Base-by-base conservation (phyloP, 1,140 invertebrate species). In the Drosophila obscura region DNA sequence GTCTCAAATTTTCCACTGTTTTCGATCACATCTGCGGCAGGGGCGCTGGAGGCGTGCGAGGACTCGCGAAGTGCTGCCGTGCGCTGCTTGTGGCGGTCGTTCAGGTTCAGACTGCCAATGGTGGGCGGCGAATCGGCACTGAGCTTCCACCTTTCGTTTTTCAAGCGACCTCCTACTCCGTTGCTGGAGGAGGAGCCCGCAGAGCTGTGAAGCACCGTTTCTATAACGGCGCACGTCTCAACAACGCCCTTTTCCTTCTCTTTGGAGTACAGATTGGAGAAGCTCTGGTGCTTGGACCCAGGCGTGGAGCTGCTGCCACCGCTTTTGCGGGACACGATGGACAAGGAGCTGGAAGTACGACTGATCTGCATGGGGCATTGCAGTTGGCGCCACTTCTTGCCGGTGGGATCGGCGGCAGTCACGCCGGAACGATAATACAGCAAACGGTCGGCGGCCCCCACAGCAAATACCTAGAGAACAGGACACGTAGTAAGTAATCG, bases 361-460 rank as follows among this genome's bases (percentile, higher is more conserved):
- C 96, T 96, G 19, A 96, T 92, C 92, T 96, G 96, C 90, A 96
- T 93, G 31, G 96, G 94, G 15, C 95, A 95, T 87, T 96, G 94
- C 41, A 97, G 93, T 55, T 94, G 92, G 79, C 95, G 94, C 97
- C 97, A 98, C 73, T 96, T 95, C 91, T 97, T 97, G 1, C 97
- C 97, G 48, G 96, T 97, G 48, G 96, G 93, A 92, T 98, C 97
- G 2, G 94, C 93, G 3, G 93, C 90, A 16, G 94, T 95, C 0
- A 98, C 95, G 8, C 96, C 96, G 61, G 94, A 95, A 26, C 97
- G 93, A 92, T 96, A 95, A 90, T 97, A 97, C 41, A 98, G 92
- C 73, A 94, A 93, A 73, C 96, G 93, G 91, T 97, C 94, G 5
- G 89, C 77, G 53, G 93, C 92, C 71, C 96, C 94, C 61, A 96